Evolutionary conservation across 2,113 vertebrate genomes (phyloP).

Genomic region (Pitta sordida): DNA sequence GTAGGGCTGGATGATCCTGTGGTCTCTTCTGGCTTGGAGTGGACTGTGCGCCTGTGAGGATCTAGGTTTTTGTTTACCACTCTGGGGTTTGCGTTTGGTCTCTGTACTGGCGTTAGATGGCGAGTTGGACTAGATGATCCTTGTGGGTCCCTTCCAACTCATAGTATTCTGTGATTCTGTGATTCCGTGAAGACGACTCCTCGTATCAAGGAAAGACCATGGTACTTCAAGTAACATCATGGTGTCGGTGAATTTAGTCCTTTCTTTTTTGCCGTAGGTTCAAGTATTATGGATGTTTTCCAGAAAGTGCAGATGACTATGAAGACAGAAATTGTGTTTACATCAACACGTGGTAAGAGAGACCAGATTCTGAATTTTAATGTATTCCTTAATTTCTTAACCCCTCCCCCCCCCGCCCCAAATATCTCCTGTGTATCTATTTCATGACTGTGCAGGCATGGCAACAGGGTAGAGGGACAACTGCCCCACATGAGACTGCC

Average conservation of each 20-base stretch:
- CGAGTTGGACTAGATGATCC: no score
- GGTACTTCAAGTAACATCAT: not conserved
- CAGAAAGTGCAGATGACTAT: not conserved
- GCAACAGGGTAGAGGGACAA: fast-evolving
- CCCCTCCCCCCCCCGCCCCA: not conserved
- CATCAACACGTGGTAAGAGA: not conserved
- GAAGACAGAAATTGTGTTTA: not conserved
- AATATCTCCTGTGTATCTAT: not conserved
- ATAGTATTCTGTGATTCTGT: no score
- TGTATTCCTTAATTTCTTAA: not conserved
- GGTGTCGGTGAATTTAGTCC: not conserved
- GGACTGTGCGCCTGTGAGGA: no score
- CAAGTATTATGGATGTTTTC: not conserved
- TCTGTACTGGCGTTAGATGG: no score
- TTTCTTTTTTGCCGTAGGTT: not conserved
- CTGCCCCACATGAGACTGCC: not conserved
- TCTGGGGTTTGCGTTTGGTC: no score
- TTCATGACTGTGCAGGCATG: not conserved
- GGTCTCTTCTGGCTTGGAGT: no score
- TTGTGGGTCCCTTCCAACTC: no score
- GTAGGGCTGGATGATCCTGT: no score
- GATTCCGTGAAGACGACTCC: no score
- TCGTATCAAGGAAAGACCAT: not conserved
- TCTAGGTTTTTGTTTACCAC: no score
- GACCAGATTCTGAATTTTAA: not conserved